phyloP scores from a whole-genome alignment of 2,888 invertebrate genomes.

The Periphyllus acericola region DNA sequence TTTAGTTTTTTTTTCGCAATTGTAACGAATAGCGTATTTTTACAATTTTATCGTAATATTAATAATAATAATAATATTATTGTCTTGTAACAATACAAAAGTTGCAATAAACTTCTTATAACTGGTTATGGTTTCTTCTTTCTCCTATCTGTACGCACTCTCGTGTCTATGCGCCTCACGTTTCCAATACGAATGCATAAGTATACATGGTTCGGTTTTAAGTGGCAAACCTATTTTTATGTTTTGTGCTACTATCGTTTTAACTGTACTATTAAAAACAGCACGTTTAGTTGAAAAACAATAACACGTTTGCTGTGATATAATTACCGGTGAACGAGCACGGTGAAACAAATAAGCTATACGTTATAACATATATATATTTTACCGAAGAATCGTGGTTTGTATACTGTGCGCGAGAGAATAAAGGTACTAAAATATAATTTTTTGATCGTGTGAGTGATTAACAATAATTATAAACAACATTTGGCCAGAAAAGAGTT shows the following conservation, averaged over 20 bases:
- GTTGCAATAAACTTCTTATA: constrained; percentile 55
- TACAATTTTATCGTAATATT: constrained; percentile 30
- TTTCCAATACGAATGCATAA: constrained; percentile 40
- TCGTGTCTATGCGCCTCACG: constrained; percentile 16
- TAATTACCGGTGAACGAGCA: neutral
- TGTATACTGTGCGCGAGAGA: neutral
- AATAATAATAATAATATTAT: constrained; percentile 42
- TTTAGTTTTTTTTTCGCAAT: constrained; percentile 24
- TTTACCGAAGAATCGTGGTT: neutral
- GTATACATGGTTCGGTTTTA: neutral
- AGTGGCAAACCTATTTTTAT: neutral
- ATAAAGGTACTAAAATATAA: neutral
- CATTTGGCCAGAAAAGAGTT: no score
- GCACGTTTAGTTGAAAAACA: constrained; percentile 31
- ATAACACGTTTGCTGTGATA: constrained; percentile 22
- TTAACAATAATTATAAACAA: no score
- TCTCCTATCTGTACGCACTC: constrained; percentile 49
- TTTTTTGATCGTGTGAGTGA: neutral
- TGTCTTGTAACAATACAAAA: constrained; percentile 45
- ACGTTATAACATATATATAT: no score
- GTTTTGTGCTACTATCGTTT: neutral
- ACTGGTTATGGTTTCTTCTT: constrained; percentile 61
- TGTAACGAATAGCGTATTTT: constrained; percentile 55
- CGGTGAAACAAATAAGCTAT: neutral
- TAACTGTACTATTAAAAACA: constrained; percentile 14